Evolutionary conservation across 2,113 vertebrate genomes (phyloP).

Genomic region (Blennius ocellaris): DNA sequence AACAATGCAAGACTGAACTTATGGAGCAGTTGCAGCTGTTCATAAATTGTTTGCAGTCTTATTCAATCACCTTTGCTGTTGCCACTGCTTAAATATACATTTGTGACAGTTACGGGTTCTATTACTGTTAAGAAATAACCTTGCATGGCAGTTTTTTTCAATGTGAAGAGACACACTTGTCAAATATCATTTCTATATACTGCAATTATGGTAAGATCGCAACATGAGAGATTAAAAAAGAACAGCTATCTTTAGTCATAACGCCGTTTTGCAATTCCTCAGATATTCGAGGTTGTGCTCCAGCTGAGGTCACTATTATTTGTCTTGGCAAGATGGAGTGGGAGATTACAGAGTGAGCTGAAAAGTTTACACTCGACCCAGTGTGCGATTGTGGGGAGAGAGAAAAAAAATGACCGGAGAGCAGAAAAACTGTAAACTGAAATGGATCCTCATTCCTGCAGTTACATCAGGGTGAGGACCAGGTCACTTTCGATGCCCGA

Average conservation of each 20-base stretch:
- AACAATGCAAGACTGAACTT: not conserved
- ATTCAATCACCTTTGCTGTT: not conserved
- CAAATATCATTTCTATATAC: not conserved
- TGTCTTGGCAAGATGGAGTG: constrained; percentile 59
- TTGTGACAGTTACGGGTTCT: no score
- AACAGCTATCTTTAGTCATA: constrained; percentile 44
- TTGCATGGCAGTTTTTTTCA: not conserved
- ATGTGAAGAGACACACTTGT: not conserved
- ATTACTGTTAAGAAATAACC: no score
- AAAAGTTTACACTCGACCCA: constrained; percentile 54
- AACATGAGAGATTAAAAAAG: not conserved
- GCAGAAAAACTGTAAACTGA: constrained; percentile 25
- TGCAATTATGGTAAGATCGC: not conserved
- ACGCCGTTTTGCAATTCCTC: constrained; percentile 42
- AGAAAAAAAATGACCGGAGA: constrained; percentile 33
- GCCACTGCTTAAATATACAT: not conserved
- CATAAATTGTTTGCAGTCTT: not conserved
- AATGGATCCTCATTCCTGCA: constrained; percentile 42
- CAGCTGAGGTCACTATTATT: constrained; percentile 66
- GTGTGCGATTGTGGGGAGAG: constrained; percentile 12
- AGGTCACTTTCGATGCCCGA: constrained; percentile 41
- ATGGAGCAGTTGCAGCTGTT: not conserved
- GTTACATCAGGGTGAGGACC: constrained; percentile 27
- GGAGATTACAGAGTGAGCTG: constrained; percentile 61
- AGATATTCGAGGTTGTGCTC: constrained; percentile 46